These are phyloP conservation scores for Oscheius onirici DNA, from an alignment of 2,888 invertebrate genomes.

Conservation along the genomic window DNA sequence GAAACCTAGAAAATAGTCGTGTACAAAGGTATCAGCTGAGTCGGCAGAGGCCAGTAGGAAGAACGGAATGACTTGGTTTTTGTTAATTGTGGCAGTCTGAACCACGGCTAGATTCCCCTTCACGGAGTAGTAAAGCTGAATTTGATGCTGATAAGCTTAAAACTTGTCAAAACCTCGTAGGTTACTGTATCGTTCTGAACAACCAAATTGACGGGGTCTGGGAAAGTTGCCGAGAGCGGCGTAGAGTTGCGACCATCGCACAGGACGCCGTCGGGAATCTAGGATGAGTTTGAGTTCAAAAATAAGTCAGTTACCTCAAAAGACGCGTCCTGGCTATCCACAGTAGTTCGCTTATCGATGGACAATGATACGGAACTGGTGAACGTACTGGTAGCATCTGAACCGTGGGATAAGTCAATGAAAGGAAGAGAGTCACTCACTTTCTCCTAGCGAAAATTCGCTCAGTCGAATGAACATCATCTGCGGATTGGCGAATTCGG, in stretches of 20 bases:
- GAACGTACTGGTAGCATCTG: conserved; percentile 1
- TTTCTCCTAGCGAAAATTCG: background rate
- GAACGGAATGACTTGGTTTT: conserved; percentile 19
- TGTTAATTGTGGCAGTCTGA: background rate
- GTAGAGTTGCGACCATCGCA: conserved; percentile 14
- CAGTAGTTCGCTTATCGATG: background rate
- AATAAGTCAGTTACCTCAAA: background rate
- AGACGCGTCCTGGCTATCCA: background rate
- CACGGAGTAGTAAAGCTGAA: background rate
- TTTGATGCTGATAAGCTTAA: background rate
- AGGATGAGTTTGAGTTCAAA: background rate
- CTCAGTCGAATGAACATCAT: conserved; percentile 21
- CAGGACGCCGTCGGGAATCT: conserved; percentile 12
- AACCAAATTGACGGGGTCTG: conserved; percentile 19
- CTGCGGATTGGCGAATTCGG: conserved; percentile 17
- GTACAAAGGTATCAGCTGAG: conserved; percentile 10
- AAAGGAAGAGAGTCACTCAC: background rate
- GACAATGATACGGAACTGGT: conserved; percentile 15
- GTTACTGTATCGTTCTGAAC: conserved; percentile 4
- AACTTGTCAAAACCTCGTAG: background rate
- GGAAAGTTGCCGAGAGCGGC: background rate
- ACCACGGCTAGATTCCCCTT: background rate
- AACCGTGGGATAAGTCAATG: background rate
- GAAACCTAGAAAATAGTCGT: conserved; percentile 22
- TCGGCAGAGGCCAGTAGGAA: background rate